These are phyloP conservation scores for Hypocryptadius cinnamomeus DNA, from an alignment of 2,113 vertebrate genomes.

Conservation along the genomic window DNA sequence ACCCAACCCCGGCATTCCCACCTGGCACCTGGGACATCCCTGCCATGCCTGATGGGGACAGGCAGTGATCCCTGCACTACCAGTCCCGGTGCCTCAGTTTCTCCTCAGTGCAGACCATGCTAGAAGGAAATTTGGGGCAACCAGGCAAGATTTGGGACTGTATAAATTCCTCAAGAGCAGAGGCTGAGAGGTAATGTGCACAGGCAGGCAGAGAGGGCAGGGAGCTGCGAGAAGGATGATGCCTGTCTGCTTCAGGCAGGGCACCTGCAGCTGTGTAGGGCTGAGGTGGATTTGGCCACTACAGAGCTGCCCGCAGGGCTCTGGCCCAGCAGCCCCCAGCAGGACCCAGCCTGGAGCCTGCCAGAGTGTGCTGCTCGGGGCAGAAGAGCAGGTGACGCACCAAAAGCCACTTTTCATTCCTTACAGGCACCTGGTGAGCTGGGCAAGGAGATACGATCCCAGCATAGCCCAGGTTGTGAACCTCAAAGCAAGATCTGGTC, in stretches of 20 bases:
- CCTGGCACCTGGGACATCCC: background rate
- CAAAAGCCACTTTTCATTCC: background rate
- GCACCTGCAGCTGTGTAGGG: fast-evolving
- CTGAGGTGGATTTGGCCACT: background rate
- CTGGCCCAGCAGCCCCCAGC: background rate
- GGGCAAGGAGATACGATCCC: background rate
- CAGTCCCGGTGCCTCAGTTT: background rate
- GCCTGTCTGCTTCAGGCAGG: background rate
- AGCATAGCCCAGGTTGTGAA: background rate
- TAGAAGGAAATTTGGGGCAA: background rate
- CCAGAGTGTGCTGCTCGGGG: fast-evolving
- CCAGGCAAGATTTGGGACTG: background rate
- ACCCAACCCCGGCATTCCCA: background rate
- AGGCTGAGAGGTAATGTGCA: background rate
- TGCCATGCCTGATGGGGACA: background rate
- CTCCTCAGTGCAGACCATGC: background rate
- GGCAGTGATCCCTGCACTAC: background rate
- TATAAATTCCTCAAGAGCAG: background rate
- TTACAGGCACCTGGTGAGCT: background rate
- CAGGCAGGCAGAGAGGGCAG: background rate
- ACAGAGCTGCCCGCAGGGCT: background rate
- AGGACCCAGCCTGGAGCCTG: background rate
- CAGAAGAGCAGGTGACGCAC: background rate
- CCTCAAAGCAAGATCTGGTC: background rate
- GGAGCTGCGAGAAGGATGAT: background rate